These are phyloP conservation scores for Chlorops oryzae DNA, from an alignment of 1,140 invertebrate genomes.

Conservation along the genomic window DNA sequence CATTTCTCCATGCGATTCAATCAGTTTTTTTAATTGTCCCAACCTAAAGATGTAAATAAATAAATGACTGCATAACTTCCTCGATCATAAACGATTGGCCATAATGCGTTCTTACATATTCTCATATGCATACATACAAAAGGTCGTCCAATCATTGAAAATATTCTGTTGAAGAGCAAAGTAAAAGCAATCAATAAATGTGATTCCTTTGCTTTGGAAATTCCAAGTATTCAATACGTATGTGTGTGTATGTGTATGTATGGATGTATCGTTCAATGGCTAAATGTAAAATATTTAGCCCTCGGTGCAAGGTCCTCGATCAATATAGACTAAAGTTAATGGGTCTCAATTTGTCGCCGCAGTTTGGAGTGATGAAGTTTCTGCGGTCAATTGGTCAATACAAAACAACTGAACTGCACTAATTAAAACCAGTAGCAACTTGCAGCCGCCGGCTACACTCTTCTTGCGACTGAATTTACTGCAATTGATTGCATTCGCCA, in stretches of 20 bases:
- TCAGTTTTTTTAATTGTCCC: too few species aligned
- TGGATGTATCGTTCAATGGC: not conserved
- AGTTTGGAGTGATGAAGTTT: constrained; percentile 30
- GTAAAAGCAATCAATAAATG: too few species aligned
- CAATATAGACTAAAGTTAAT: not conserved
- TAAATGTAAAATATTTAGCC: not conserved
- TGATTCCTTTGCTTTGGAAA: constrained; percentile 4
- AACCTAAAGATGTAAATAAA: too few species aligned
- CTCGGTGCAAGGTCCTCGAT: not conserved
- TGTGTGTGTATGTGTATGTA: not conserved
- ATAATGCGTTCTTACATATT: too few species aligned
- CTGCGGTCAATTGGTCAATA: constrained; percentile 44
- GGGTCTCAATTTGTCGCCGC: too few species aligned
- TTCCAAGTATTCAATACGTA: not conserved
- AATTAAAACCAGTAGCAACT: constrained; percentile 34
- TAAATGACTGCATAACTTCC: too few species aligned
- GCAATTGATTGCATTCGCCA: not conserved
- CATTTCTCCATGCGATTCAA: too few species aligned
- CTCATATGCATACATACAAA: too few species aligned
- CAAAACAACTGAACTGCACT: constrained; percentile 34
- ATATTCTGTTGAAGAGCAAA: too few species aligned
- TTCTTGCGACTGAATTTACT: not conserved
- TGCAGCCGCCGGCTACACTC: not conserved
- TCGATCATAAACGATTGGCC: too few species aligned
- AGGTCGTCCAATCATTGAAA: too few species aligned